phyloP scores from a whole-genome alignment of 2,888 invertebrate genomes.

The Helicoverpa assulta region DNA sequence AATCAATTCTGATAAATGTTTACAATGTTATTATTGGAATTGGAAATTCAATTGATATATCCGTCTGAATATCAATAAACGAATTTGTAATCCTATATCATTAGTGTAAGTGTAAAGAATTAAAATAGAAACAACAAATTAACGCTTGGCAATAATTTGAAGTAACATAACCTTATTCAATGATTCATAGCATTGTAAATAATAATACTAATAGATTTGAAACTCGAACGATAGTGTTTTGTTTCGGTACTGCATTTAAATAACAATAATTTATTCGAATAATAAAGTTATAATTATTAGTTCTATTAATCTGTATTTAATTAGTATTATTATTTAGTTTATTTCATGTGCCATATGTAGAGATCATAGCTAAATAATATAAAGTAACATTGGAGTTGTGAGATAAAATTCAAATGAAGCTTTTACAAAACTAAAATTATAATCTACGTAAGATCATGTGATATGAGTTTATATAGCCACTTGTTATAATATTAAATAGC shows the following conservation, averaged over 20 bases:
- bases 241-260: conserved; percentile 38
- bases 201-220: conserved; percentile 46
- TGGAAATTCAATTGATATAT: conserved; percentile 85
- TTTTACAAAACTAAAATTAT: conserved; percentile 80
- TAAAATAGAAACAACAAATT: conserved; percentile 76
- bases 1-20: conserved; percentile 79
- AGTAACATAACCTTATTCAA: conserved; percentile 64
- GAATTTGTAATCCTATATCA: conserved; percentile 89
- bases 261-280: conserved; percentile 53
- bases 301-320: conserved; percentile 58
- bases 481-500: conserved; percentile 87
- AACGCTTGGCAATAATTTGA: conserved; percentile 89
- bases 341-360: conserved; percentile 86
- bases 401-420: conserved; percentile 84
- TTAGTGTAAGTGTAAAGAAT: conserved; percentile 80
- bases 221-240: conserved; percentile 46
- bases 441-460: conserved; percentile 89
- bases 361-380: conserved; percentile 75
- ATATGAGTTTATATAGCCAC: conserved; percentile 87
- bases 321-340: conserved; percentile 70
- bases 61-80: conserved; percentile 88
- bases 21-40: conserved; percentile 84
- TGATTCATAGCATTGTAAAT: conserved; percentile 59
- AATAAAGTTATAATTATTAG: conserved; percentile 43
- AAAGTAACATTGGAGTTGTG: conserved; percentile 88